phyloP scores from a whole-genome alignment of 2,797 vertebrate genomes.

The Thaleichthys pacificus region DNA sequence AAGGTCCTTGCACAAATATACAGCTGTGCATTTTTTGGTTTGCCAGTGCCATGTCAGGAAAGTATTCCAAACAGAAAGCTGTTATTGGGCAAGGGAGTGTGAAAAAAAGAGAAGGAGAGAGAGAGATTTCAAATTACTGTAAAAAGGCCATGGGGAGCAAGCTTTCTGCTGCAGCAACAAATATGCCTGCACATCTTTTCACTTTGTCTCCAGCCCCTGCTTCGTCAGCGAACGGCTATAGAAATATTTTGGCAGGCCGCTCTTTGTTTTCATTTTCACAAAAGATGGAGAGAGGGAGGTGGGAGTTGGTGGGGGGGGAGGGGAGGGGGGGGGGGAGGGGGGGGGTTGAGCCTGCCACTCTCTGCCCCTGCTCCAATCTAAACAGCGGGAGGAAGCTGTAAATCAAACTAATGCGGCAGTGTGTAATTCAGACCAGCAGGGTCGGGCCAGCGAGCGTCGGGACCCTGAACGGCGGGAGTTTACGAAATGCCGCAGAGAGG shows the following conservation, averaged over 20 bases:
- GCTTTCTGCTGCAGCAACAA: constrained; percentile 74
- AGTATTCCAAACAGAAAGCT: constrained; percentile 66
- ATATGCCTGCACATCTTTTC: constrained; percentile 76
- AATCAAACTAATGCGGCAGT: constrained; percentile 76
- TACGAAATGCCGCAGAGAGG: constrained; percentile 60
- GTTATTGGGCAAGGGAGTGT: constrained; percentile 50
- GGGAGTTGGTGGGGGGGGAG: not conserved
- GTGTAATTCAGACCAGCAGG: constrained; percentile 81
- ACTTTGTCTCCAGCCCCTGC: constrained; percentile 76
- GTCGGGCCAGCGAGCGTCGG: constrained; percentile 38
- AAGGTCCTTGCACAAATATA: constrained; percentile 63
- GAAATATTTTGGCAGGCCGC: constrained; percentile 81
- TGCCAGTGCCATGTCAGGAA: constrained; percentile 59
- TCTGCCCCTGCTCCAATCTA: constrained; percentile 65
- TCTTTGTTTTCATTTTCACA: constrained; percentile 83
- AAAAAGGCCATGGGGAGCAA: not conserved
- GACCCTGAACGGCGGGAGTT: constrained; percentile 67
- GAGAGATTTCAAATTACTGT: not conserved
- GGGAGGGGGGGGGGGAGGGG: constrained; percentile 1
- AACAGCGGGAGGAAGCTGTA: constrained; percentile 82
- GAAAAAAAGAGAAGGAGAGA: constrained; percentile 11
- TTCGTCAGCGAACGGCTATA: constrained; percentile 81
- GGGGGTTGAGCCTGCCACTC: constrained; percentile 49
- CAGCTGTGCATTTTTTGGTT: constrained; percentile 59
- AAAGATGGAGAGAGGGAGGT: constrained; percentile 65